Evolutionary conservation across 2,888 invertebrate species (phyloP).

Genomic region (Gortyna flavago): DNA sequence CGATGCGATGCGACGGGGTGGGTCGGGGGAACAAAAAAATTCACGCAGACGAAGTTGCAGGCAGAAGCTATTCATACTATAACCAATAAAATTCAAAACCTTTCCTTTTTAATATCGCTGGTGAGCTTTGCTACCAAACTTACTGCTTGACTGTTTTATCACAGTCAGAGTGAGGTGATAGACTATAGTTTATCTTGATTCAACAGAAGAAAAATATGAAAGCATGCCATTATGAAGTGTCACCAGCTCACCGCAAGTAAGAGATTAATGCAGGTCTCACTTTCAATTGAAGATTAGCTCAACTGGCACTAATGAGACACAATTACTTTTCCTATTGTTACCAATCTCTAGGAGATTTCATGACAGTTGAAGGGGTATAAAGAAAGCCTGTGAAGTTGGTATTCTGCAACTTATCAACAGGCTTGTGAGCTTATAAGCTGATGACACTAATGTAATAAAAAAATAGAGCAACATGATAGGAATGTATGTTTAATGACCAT

Average conservation of each 20-base stretch:
- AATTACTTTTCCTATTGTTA: too few relatives aligned
- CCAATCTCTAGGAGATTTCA: too few relatives aligned
- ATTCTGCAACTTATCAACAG: neutral
- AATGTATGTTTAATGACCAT: constrained; percentile 19
- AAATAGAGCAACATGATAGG: neutral
- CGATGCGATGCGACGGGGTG: too few relatives aligned
- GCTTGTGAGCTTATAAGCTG: neutral
- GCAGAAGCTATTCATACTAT: neutral
- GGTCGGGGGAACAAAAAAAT: too few relatives aligned
- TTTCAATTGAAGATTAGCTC: neutral
- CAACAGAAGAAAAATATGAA: neutral
- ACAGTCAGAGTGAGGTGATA: neutral
- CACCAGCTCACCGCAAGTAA: neutral
- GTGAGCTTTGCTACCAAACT: neutral
- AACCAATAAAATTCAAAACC: neutral
- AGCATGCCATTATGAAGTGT: neutral
- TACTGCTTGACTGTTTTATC: neutral
- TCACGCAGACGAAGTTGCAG: too few relatives aligned
- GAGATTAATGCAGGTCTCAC: neutral
- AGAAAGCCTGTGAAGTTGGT: too few relatives aligned
- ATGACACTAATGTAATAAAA: too few relatives aligned
- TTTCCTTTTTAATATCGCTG: neutral
- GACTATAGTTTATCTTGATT: neutral
- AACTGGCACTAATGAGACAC: too few relatives aligned
- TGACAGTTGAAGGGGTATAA: too few relatives aligned